Evolutionary conservation across 2,797 vertebrate genomes (phyloP), one percentile per base, ranked within the genome.

Genomic region (Falco biarmicus): DNA sequence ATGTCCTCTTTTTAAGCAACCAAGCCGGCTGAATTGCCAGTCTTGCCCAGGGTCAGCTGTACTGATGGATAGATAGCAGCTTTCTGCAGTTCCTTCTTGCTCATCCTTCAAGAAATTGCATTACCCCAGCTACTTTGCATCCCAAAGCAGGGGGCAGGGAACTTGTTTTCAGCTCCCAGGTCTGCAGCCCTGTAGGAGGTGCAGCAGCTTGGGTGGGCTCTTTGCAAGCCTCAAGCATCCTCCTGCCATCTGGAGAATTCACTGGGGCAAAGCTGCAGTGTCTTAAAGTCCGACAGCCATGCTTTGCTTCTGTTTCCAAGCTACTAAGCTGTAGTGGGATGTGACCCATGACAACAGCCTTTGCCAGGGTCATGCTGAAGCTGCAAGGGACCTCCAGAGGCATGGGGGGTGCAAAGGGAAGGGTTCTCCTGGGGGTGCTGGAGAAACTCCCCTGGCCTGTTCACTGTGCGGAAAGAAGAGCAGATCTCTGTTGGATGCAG

Each of bases 391-490:
- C 39, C 25, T 26, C 41, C 26, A 17, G 61, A 56, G 39, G 4
- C 0, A 0, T 11, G n/a, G 6, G 14, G 14, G 11, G 0, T 64
- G 26, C 32, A 26, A 26, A 71, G 45, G n/a, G 34, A 37, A 69
- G 31, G 53, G 45, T 17, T 75, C n/a, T 79, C 5, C 73, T 57
- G 47, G 26, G 25, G 2, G 6, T 54, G 66, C 63, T 51, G 57
- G 29, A 32, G 59, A 15, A 73, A 2, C 21, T 39, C 39, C 43
- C 47, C 15, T n/a, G 70, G 8, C 26, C 41, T 13, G 2, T 10
- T 28, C 25, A 12, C 22, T 18, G 7, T 28, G 68, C 31, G 1
- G 9, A 1, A 20, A 53, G 20, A 10, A 17, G 31, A 32, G 47
- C 34, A 12, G 57, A 0, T 37, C 12, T n/a, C 41, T n/a, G 6